Base-by-base conservation (phyloP, 2,113 vertebrate genomes). In the Anguilla rostrata region DNA sequence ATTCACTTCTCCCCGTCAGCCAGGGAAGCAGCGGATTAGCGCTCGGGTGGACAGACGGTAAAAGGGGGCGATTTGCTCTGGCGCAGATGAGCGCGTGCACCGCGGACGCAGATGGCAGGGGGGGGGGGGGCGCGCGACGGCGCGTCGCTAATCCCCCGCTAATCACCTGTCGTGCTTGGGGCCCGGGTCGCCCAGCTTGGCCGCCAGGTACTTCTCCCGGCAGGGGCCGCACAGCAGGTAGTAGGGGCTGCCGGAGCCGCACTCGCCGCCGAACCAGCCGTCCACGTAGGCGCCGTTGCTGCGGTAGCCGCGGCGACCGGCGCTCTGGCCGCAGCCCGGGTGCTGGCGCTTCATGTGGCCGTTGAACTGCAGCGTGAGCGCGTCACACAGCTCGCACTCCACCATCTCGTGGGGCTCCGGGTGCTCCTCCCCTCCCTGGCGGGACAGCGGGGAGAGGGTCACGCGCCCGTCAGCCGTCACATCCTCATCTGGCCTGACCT, bases 221-320 rank as follows among this genome's bases (percentile, higher is more conserved):
- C 96, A 96, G 85, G 92, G 86, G 86, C 86, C 93, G 88, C 95
- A 96, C 40, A 96, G 94, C 56, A 96, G 94, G 91, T 96, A 96
- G 90, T 96, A 96, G 1, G 96, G 95, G 87, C 95, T 96, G 79
- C 95, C 96, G 29, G 96, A 96, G 82, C 96, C 96, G 53, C 96
- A 96, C 83, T 96, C 95, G 8, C 96, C 96, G 87, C 95, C 95
- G 82, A 96, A 96, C 95, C 96, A 96, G 85, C 96, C 95, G 43
- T 96, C 95, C 87, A 96, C 95, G 5, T 96, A 96, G 53, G 94
- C 91, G 7, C 96, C 96, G 0, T 95, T 95, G 89, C 95, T 96
- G 89, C 96, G 95, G 88, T 96, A 96, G 84, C 96, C 96, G 60
- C 95, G 94, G 12, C 95, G 94, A 0, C 94, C 95, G 3, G 96